Evolutionary conservation across 2,797 vertebrate genomes (phyloP).

Genomic region (Eremophila alpestris): DNA sequence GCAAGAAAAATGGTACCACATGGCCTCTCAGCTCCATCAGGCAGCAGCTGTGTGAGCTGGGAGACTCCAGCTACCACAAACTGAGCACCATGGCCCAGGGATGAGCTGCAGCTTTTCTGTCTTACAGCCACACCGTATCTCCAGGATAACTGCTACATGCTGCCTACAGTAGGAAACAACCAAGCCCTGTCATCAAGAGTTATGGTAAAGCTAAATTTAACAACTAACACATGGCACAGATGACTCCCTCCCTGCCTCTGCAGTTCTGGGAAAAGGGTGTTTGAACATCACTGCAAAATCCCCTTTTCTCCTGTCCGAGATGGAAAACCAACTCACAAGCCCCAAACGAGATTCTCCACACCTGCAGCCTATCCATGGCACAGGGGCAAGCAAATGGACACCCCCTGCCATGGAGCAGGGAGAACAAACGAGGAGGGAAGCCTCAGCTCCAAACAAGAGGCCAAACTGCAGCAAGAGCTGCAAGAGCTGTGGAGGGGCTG

Average conservation of each 20-base stretch:
- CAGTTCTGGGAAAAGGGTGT: background rate
- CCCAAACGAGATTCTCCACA: background rate
- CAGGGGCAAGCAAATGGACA: background rate
- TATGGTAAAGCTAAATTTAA: conserved; percentile 64
- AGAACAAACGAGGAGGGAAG: background rate
- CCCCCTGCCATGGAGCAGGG: background rate
- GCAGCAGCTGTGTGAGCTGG: background rate
- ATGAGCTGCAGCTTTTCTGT: background rate
- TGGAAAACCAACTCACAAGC: background rate
- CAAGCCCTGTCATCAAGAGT: conserved; percentile 46
- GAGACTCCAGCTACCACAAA: background rate
- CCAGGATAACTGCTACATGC: conserved; percentile 46
- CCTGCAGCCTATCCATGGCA: background rate
- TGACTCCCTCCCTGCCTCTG: conserved; percentile 26
- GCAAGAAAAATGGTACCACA: background rate
- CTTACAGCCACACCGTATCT: background rate
- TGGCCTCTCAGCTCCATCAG: background rate
- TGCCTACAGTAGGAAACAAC: conserved; percentile 63
- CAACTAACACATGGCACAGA: conserved; percentile 56
- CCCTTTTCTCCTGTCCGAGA: background rate
- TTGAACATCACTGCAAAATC: background rate
- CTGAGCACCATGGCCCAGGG: background rate
- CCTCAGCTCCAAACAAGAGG: background rate
- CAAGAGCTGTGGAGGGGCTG: background rate
- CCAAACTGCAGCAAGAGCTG: background rate